A percentile compares a stretch with the other conserved stretches of the same genome.
Evolutionary conservation across 2,113 vertebrate genomes (phyloP).

Genomic region (Dromas ardeola): DNA sequence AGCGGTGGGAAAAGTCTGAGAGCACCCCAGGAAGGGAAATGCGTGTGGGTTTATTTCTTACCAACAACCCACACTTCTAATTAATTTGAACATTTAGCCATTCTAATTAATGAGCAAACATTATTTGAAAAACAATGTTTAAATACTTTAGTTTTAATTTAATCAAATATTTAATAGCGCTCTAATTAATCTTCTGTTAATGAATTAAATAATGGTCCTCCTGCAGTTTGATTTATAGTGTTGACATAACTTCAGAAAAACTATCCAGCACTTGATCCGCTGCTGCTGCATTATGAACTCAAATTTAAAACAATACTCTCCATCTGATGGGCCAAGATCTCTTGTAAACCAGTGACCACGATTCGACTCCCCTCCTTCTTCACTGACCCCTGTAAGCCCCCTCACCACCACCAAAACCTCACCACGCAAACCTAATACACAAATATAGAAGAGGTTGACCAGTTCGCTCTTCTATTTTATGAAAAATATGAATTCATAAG

Average conservation of each 20-base stretch:
- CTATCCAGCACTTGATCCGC: neutral
- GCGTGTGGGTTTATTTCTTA: neutral
- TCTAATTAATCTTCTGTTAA: conserved; percentile 73
- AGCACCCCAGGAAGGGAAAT: neutral
- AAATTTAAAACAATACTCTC: neutral
- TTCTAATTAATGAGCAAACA: conserved; percentile 69
- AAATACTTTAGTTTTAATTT: conserved; percentile 68
- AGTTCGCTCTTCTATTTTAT: neutral
- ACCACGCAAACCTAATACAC: neutral
- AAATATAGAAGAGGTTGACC: neutral
- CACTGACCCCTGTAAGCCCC: neutral
- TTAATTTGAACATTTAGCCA: conserved; percentile 9
- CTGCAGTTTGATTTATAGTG: conserved; percentile 45
- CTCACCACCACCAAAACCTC: neutral
- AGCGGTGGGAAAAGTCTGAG: neutral
- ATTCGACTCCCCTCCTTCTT: neutral
- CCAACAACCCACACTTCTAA: neutral
- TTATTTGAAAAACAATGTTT: conserved; percentile 73
- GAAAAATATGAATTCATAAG: neutral
- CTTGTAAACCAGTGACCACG: neutral
- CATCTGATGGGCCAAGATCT: too few relatives aligned
- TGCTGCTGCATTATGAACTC: neutral
- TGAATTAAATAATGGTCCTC: conserved; percentile 52
- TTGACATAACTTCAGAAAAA: conserved; percentile 14
- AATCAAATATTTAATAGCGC: conserved; percentile 72